Evolutionary conservation across 1,140 invertebrate genomes (phyloP), one percentile per base, ranked within the genome.

Genomic region (Ruditapes philippinarum): DNA sequence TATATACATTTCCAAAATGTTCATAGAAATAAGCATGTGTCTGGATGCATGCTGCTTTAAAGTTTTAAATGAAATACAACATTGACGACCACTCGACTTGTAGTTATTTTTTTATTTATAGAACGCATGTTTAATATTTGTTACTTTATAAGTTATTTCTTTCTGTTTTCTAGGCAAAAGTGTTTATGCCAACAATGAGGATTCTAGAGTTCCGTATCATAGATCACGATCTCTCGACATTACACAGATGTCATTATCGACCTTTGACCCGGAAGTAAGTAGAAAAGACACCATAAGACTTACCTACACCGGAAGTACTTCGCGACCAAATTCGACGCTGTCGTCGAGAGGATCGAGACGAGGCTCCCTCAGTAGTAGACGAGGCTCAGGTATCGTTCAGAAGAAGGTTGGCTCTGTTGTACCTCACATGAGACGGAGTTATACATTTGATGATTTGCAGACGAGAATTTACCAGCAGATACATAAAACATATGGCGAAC

Each of bases 401-500:
- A 83, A 68, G 42, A 83, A 83, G 12, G 80, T 83, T 14, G 60
- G 70, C 22, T 83, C 80, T 14, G 80, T 83, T n/a, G 54, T 49
- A 0, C 80, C 80, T n/a, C 42, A 60, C 22, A 49, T 49, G 40
- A 36, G 80, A 25, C 3, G 28, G 12, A 65, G 31, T 25, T 83
- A 83, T 42, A 54, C 62, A 19, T 83, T 83, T 45, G 80, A 68
- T 42, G 80, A 83, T 45, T 68, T 83, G n/a, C 80, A 70, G 25
- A 65, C 80, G 1, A 28, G 80, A 19, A 83, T 83, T 19, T 83
- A 83, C 33, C 80, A 83, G 70, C 57, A 83, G 40, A 83, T 83
- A 19, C 60, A 83, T n/a, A 83, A 83, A 25, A 31, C 45, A 19
- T 83, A 83, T 40, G 80, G 80, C 5, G 33, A 65, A 68, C 57